phyloP scores from a whole-genome alignment of 2,113 vertebrate genomes.

The Orientallactaga bullata region DNA sequence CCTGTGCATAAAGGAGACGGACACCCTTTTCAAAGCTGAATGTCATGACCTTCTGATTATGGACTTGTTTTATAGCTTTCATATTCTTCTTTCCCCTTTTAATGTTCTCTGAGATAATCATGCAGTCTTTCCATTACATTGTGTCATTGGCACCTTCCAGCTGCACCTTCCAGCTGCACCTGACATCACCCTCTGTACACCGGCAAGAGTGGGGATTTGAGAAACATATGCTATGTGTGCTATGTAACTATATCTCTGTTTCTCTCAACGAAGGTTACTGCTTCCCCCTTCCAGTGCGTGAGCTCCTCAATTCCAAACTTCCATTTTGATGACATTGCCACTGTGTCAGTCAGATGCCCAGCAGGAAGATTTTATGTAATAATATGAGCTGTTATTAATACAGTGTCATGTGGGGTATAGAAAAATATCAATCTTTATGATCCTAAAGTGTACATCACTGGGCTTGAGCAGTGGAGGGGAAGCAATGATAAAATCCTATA shows the following conservation, averaged over 20 bases:
- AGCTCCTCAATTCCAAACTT: neutral
- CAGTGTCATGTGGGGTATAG: no score
- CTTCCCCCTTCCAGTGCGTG: neutral
- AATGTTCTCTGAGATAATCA: neutral
- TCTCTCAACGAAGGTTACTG: neutral
- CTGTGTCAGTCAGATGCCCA: neutral
- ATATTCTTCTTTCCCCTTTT: accelerated
- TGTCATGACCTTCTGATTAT: neutral
- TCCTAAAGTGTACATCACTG: no score
- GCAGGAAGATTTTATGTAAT: neutral
- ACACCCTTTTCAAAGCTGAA: no score
- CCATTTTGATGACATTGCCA: no score
- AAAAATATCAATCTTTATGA: neutral
- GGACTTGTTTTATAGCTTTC: neutral
- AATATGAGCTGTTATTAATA: neutral
- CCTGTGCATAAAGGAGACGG: neutral
- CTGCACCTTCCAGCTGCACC: neutral
- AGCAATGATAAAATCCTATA: neutral
- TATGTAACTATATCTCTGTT: no score
- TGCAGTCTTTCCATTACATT: neutral
- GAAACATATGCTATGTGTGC: neutral
- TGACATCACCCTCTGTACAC: neutral
- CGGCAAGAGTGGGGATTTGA: neutral
- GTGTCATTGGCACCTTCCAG: neutral
- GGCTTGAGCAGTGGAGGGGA: no score